phyloP scores from a whole-genome alignment of 35 echinoderm and acorn worm species.

The Apostichopus californicus region DNA sequence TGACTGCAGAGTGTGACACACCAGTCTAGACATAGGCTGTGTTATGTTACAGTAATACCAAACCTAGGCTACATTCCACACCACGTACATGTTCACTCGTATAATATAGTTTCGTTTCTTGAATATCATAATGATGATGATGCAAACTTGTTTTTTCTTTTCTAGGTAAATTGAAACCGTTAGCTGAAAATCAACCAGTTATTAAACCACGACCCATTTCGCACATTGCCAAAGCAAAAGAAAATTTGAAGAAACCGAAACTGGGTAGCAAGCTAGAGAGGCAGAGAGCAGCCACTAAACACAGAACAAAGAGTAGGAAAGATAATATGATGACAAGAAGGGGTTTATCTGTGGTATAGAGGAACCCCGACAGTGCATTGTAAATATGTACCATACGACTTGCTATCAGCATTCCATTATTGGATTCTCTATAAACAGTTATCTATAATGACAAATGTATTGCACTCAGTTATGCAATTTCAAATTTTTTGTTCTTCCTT shows the following conservation, averaged over 20 bases:
- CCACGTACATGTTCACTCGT: too few species aligned
- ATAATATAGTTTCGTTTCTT: too few species aligned
- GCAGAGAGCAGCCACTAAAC: constrained; percentile 35
- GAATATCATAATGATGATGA: too few species aligned
- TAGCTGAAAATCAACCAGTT: constrained; percentile 49
- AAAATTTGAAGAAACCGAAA: constrained; percentile 77
- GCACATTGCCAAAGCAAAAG: constrained; percentile 74
- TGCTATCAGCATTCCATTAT: not conserved
- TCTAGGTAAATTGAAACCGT: constrained; percentile 85
- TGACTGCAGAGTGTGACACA: too few species aligned
- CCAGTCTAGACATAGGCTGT: too few species aligned
- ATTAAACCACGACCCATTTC: constrained; percentile 20
- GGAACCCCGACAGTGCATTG: not conserved
- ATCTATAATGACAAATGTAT: not conserved
- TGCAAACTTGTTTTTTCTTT: too few species aligned
- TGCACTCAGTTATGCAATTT: too few species aligned
- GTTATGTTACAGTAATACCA: too few species aligned
- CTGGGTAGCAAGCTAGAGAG: constrained; percentile 60
- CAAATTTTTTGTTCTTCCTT: too few species aligned
- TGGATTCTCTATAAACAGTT: not conserved
- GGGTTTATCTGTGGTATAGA: constrained; percentile 34
- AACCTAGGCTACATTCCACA: too few species aligned
- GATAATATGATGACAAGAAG: constrained; percentile 74
- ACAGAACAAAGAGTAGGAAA: constrained; percentile 52
- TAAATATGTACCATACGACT: constrained; percentile 12